Evolutionary conservation across 2,888 invertebrate species (phyloP), one percentile per base, ranked within the genome.

Genomic region (Drosophila paramelanica): DNA sequence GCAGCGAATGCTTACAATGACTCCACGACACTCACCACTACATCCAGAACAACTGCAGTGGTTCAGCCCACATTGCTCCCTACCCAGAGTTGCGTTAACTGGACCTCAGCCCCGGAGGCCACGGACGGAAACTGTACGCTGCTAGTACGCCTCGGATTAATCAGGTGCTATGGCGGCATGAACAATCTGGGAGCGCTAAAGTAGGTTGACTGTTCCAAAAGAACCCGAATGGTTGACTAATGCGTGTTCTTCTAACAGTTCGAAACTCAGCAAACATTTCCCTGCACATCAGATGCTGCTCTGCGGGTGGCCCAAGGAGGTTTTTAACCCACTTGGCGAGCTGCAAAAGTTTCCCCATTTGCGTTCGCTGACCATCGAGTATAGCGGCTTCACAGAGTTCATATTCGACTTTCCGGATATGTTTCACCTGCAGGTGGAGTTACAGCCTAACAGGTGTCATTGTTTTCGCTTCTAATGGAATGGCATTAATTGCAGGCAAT

Each of bases 121-220:
- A 77, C 73, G 8, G 89, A 60, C 3, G 91, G 91, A 5, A 91
- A 91, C 70, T 92, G 91, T 41, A 85, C 91, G 1, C 79, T 83
- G 10, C 73, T 81, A 17, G 79, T 72, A 3, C 73, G 73, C 5
- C 77, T 76, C 46, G 90, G 89, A n/a, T 62, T 86, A 2, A 60
- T 92, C 3, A 81, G 89, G 41, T 92, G 92, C 66, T 90, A 87
- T 56, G 92, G 92, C 17, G 91, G 91, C 38, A 89, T 91, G 78
- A 88, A 90, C 36, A 92, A 91, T 77, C 61, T 91, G 41, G 83
- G 77, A 10, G 33, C 77, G 33, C 55, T 91, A 5, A 77, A 74
- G 91, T 91, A 70, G 20, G 49, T 20, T 17, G 58, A 56, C 0
- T 0, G 3, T 8, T 8, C 5, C 11, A 2, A 8, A 8, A 8